These are phyloP conservation scores for Psettodes erumei DNA, from an alignment of 2,113 vertebrate genomes.

Conservation along the genomic window DNA sequence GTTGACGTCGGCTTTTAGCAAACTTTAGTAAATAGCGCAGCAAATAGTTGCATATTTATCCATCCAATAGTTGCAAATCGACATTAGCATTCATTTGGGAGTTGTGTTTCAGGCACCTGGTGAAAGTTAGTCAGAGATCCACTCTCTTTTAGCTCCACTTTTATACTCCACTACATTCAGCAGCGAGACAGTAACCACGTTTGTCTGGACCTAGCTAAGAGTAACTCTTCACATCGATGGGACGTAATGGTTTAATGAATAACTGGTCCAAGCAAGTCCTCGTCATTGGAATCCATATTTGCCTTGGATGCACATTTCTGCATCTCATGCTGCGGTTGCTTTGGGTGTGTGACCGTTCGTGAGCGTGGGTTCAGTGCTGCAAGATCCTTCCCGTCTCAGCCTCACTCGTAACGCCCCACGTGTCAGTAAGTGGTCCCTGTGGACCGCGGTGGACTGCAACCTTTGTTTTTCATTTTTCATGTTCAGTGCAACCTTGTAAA, in stretches of 20 bases:
- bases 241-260: not conserved
- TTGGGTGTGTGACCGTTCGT: not conserved
- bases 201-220: not conserved
- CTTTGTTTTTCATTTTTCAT: slow-evolving; percentile 38
- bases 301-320: not conserved
- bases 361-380: not conserved
- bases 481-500: slow-evolving; percentile 8
- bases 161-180: too few species aligned
- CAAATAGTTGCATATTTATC: too few species aligned
- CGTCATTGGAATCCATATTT: slow-evolving; percentile 2
- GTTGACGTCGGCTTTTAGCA: too few species aligned
- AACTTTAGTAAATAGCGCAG: too few species aligned
- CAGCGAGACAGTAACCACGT: too few species aligned
- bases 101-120: too few species aligned
- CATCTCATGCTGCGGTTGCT: not conserved
- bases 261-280: not conserved
- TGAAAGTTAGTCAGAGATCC: too few species aligned
- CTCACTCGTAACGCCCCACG: not conserved
- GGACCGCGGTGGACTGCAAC: too few species aligned
- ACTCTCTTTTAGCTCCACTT: too few species aligned
- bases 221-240: not conserved
- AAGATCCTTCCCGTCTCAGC: not conserved
- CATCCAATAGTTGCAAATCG: too few species aligned
- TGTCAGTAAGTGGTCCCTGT: not conserved
- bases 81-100: too few species aligned